These are phyloP conservation scores for Phrixothrix hirtus DNA, from an alignment of 2,888 invertebrate genomes.

Conservation along the genomic window DNA sequence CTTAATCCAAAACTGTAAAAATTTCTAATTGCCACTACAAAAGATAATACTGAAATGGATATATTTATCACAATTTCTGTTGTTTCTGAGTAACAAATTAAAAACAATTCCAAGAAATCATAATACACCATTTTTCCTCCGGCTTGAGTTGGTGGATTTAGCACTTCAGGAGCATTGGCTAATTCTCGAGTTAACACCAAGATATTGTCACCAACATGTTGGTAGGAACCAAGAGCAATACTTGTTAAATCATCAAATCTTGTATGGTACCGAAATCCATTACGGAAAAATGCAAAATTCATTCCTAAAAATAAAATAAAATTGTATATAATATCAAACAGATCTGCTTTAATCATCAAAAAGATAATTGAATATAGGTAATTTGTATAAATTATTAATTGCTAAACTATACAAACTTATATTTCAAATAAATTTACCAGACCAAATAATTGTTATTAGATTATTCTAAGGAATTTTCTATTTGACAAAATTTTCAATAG, in stretches of 20 bases:
- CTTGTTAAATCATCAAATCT: conserved; percentile 59
- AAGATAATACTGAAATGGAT: conserved; percentile 46
- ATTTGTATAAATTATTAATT: too few species aligned
- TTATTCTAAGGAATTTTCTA: too few species aligned
- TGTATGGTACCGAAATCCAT: conserved; percentile 71
- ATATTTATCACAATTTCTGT: conserved; percentile 30
- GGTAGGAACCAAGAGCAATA: conserved; percentile 64
- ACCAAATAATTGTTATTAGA: not conserved
- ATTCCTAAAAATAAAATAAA: conserved; percentile 4
- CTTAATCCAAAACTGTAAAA: conserved; percentile 21
- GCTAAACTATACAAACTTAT: not conserved
- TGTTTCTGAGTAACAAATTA: conserved; percentile 66
- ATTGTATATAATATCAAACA: too few species aligned
- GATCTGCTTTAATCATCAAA: too few species aligned
- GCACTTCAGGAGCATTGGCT: conserved; percentile 48
- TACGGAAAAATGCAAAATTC: conserved; percentile 9
- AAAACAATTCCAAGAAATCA: conserved; percentile 70
- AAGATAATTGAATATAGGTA: too few species aligned
- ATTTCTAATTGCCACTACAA: conserved; percentile 42
- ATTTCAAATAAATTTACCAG: conserved; percentile 4
- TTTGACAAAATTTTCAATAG: too few species aligned
- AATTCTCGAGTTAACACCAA: conserved; percentile 56
- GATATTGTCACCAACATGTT: conserved; percentile 66
- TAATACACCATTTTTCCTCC: conserved; percentile 66
- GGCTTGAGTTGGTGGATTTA: conserved; percentile 36